Conservation (phyloP, 2,113 vertebrate species). For the Larimichthys crocea region DNA sequence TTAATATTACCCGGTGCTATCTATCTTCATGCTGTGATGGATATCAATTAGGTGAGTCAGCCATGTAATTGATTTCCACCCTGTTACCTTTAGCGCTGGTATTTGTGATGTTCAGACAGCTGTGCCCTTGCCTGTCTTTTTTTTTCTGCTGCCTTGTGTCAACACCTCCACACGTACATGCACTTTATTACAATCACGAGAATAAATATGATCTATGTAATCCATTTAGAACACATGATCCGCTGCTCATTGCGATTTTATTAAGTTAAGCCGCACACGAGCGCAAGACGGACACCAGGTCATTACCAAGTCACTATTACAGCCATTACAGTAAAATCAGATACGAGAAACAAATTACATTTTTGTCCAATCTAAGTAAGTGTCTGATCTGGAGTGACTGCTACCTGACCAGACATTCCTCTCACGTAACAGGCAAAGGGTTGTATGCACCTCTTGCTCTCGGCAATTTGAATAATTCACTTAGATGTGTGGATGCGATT, state of each 20-base stretch:
- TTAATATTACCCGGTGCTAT: slow-evolving; percentile 74
- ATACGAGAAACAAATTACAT: slow-evolving; percentile 67
- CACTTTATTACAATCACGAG: slow-evolving; percentile 51
- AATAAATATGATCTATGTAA: slow-evolving; percentile 62
- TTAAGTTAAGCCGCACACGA: slow-evolving; percentile 34
- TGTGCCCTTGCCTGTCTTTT: slow-evolving; percentile 47
- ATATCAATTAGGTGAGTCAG: slow-evolving; percentile 85
- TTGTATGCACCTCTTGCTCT: slow-evolving; percentile 66
- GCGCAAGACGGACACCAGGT: slow-evolving; percentile 48
- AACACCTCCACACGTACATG: slow-evolving; percentile 64
- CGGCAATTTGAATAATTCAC: slow-evolving; percentile 80
- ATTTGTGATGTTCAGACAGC: slow-evolving; percentile 68
- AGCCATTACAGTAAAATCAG: slow-evolving; percentile 67
- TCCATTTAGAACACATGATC: slow-evolving; percentile 54
- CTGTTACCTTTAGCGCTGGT: slow-evolving; percentile 78
- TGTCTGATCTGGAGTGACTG: slow-evolving; percentile 43
- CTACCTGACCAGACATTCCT: slow-evolving; percentile 45
- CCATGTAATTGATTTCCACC: slow-evolving; percentile 86
- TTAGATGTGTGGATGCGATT: slow-evolving; percentile 73
- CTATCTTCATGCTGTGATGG: slow-evolving; percentile 81
- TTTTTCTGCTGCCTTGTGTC: slow-evolving; percentile 54
- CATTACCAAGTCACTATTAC: slow-evolving; percentile 54
- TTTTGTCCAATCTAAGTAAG: slow-evolving; percentile 58
- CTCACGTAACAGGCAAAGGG: slow-evolving; percentile 51
- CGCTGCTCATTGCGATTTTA: slow-evolving; percentile 54